Evolutionary conservation across 2,113 vertebrate genomes (phyloP).

Genomic region (Salvator merianae): DNA sequence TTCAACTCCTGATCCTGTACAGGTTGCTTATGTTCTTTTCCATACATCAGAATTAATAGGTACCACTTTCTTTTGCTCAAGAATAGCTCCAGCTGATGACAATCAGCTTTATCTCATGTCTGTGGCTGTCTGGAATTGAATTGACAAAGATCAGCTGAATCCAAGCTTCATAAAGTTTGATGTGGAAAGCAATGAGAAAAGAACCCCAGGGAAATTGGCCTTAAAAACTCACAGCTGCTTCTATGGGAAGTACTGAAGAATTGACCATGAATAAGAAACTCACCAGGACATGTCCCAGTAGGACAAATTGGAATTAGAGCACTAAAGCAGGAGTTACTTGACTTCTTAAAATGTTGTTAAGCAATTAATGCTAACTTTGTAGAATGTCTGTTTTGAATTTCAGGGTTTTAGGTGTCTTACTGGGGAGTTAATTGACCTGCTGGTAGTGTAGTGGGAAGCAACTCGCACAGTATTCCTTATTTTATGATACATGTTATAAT

Average conservation of each 20-base stretch:
- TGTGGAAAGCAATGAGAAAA: constrained; percentile 11
- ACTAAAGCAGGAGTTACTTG: neutral
- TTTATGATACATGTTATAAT: neutral
- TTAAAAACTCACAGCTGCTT: constrained; percentile 20
- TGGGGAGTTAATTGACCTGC: constrained; percentile 17
- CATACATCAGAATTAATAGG: neutral
- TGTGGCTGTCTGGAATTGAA: constrained; percentile 4
- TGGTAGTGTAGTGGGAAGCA: neutral
- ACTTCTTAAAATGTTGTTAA: neutral
- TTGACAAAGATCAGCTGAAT: constrained; percentile 19
- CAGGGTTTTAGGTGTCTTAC: constrained; percentile 1
- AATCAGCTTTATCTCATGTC: constrained; percentile 14
- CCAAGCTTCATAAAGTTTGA: constrained; percentile 33
- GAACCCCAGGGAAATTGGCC: neutral
- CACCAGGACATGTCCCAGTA: neutral
- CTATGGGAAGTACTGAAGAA: neutral
- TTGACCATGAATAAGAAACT: neutral
- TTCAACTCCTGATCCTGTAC: neutral
- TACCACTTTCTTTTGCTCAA: neutral
- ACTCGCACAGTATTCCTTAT: neutral
- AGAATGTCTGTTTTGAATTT: neutral
- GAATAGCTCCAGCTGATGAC: neutral
- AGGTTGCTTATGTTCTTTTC: neutral
- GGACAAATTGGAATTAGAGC: neutral
- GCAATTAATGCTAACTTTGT: neutral